A percentile compares a stretch with the other conserved stretches of the same genome.
Conservation (phyloP, 2,797 vertebrate genomes). For the Falco berigora region DNA sequence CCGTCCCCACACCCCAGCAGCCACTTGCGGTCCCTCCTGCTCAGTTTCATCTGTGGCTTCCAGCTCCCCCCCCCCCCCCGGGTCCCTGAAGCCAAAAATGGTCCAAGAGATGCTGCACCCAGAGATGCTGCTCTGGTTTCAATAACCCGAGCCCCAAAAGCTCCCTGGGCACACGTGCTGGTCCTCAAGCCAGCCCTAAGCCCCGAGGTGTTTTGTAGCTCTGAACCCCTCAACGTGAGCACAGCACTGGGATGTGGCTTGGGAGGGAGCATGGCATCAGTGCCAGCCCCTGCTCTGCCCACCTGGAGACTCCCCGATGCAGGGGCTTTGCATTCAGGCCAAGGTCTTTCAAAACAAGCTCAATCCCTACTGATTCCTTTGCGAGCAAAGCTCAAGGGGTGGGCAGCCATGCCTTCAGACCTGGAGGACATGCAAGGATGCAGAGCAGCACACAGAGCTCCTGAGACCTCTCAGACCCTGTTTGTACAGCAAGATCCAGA, state of each 20-base stretch:
- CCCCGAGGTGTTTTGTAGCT: neutral
- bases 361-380: neutral
- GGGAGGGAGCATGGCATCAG: neutral
- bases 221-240: neutral
- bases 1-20: neutral
- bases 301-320: rapidly evolving
- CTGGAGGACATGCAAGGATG: rapidly evolving
- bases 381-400: neutral
- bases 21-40: neutral
- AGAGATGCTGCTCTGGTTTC: neutral
- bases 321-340: neutral
- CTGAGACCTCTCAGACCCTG: rapidly evolving
- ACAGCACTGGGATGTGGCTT: rapidly evolving
- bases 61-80: neutral
- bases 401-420: neutral
- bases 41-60: neutral
- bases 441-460: neutral
- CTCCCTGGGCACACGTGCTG: rapidly evolving
- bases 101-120: neutral
- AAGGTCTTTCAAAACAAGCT: neutral
- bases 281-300: neutral
- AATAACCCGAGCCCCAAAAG: rapidly evolving
- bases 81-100: rapidly evolving
- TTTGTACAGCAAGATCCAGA: neutral
- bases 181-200: neutral